These are phyloP conservation scores for Heliconius cydno DNA, from an alignment of 2,888 invertebrate genomes.

Conservation along the genomic window DNA sequence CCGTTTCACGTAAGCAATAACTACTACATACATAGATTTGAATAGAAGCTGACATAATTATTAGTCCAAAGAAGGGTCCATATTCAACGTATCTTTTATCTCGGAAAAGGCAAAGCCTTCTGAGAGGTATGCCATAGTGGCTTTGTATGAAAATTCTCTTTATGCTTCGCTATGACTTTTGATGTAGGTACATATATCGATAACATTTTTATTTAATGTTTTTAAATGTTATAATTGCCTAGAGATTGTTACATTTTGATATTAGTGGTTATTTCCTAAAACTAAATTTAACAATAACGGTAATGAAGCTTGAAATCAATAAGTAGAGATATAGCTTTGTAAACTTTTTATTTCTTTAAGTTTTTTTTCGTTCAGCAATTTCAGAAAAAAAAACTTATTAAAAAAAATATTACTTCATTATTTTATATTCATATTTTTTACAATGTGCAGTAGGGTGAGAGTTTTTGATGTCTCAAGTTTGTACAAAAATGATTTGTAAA, in stretches of 20 bases:
- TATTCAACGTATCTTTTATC: constrained; percentile 10
- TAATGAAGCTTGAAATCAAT: not conserved
- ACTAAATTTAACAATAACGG: not conserved
- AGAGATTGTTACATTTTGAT: not conserved
- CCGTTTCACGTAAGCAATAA: not conserved
- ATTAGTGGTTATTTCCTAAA: not conserved
- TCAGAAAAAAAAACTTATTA: no score
- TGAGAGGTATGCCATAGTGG: constrained; percentile 1
- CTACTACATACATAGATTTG: not conserved
- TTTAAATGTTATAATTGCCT: not conserved
- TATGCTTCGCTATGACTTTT: not conserved
- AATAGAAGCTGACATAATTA: constrained; percentile 9
- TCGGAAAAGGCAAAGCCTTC: not conserved
- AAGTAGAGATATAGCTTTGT: no score
- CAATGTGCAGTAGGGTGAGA: no score
- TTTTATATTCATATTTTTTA: not conserved
- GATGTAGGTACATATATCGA: not conserved
- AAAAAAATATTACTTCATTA: no score
- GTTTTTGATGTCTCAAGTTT: no score
- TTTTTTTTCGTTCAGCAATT: no score
- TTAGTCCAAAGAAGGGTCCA: not conserved
- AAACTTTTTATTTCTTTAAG: no score
- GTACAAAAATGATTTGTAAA: no score
- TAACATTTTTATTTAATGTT: not conserved
- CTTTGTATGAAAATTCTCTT: constrained; percentile 14